Evolutionary conservation across 2,797 vertebrate genomes (phyloP).

Genomic region (Chrysocyon brachyurus): DNA sequence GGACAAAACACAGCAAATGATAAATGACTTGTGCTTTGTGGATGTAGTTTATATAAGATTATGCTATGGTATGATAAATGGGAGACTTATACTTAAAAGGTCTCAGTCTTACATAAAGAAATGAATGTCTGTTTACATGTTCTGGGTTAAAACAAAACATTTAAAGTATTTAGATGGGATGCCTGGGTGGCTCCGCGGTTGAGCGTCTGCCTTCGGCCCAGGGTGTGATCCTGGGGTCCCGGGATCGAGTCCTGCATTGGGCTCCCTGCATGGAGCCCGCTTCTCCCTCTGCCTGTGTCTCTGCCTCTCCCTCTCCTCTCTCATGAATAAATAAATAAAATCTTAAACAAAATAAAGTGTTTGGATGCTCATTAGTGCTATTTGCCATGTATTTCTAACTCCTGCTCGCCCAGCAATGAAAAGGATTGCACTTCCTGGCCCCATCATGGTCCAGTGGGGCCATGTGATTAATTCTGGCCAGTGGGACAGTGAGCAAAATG

Average conservation of each 20-base stretch:
- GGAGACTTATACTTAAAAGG: neutral
- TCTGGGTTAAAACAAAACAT: neutral
- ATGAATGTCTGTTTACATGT: neutral
- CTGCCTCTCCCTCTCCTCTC: too few relatives aligned
- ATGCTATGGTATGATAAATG: neutral
- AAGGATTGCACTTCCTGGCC: neutral
- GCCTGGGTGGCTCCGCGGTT: too few relatives aligned
- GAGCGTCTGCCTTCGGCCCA: too few relatives aligned
- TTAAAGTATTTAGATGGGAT: neutral
- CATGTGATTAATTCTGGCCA: neutral
- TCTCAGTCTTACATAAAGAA: neutral
- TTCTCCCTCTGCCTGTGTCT: too few relatives aligned
- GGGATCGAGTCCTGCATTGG: too few relatives aligned
- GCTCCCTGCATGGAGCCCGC: too few relatives aligned
- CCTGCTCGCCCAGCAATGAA: neutral
- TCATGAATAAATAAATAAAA: too few relatives aligned
- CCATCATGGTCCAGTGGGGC: neutral
- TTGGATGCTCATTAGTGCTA: neutral
- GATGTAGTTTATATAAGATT: neutral
- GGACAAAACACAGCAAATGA: neutral
- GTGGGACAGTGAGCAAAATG: neutral
- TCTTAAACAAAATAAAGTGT: neutral
- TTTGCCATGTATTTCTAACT: neutral
- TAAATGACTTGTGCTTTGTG: neutral
- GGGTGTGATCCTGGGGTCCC: too few relatives aligned